These are phyloP conservation scores for Buathra laborator DNA, from an alignment of 2,888 invertebrate genomes.

Conservation along the genomic window DNA sequence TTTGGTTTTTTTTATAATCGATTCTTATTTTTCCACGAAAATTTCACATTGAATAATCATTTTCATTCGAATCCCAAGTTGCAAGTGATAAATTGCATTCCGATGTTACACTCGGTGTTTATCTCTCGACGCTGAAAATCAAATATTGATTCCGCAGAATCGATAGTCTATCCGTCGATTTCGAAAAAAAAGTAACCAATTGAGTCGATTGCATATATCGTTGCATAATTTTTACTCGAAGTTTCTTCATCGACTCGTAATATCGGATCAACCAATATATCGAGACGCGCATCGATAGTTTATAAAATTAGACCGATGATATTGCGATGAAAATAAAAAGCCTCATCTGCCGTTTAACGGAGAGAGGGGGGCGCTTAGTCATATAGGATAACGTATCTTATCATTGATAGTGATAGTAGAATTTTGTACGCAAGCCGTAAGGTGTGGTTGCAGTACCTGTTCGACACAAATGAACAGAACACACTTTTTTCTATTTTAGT, in stretches of 20 bases:
- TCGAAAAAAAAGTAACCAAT: background rate
- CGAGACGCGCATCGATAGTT: background rate
- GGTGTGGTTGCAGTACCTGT: slow-evolving; percentile 79
- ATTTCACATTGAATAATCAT: background rate
- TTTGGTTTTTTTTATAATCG: slow-evolving; percentile 12
- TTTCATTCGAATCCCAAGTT: too few species aligned
- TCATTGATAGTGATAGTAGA: slow-evolving; percentile 81
- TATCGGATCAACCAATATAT: background rate
- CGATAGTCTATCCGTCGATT: slow-evolving; percentile 1
- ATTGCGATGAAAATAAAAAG: slow-evolving; percentile 35
- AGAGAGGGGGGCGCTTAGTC: slow-evolving; percentile 76
- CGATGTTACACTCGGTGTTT: too few species aligned
- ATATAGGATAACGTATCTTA: slow-evolving; percentile 81
- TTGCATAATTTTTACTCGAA: background rate
- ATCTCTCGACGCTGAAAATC: background rate
- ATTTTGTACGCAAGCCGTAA: slow-evolving; percentile 78
- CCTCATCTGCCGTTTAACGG: slow-evolving; percentile 48
- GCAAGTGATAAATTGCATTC: too few species aligned
- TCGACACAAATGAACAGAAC: slow-evolving; percentile 57
- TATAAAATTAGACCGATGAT: slow-evolving; percentile 31
- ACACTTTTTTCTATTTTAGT: slow-evolving; percentile 26
- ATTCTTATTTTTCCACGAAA: background rate
- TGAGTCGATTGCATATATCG: background rate
- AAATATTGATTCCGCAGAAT: slow-evolving; percentile 22
- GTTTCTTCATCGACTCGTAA: background rate